These are phyloP conservation scores for Mythimna lalbum DNA, from an alignment of 2,888 invertebrate species.

Conservation along the genomic window DNA sequence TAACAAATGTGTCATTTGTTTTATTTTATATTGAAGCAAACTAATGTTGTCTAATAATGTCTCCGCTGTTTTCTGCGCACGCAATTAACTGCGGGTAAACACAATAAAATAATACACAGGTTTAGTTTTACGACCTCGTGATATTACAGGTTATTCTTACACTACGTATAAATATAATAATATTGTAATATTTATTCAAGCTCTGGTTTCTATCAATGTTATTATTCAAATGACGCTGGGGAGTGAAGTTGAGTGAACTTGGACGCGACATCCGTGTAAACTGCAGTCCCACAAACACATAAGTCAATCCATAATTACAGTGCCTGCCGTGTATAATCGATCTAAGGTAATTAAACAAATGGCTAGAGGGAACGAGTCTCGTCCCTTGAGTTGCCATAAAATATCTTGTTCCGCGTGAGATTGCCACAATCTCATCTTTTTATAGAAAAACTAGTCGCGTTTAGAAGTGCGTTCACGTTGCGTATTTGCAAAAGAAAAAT, in stretches of 20 bases:
- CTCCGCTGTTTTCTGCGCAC: not conserved
- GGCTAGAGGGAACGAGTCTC: slow-evolving; percentile 70
- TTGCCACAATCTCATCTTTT: slow-evolving; percentile 79
- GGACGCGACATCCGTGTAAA: slow-evolving; percentile 60
- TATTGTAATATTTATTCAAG: slow-evolving; percentile 47
- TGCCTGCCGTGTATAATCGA: slow-evolving; percentile 77
- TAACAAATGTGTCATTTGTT: slow-evolving; percentile 15
- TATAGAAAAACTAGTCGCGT: slow-evolving; percentile 77
- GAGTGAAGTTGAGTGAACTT: slow-evolving; percentile 63
- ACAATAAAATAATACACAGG: slow-evolving; percentile 35
- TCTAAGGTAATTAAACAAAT: slow-evolving; percentile 83
- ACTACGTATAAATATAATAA: slow-evolving; percentile 40
- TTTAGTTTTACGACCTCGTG: slow-evolving; percentile 28
- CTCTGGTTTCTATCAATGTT: slow-evolving; percentile 43
- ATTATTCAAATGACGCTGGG: slow-evolving; percentile 44
- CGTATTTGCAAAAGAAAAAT: slow-evolving; percentile 74
- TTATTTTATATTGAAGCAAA: slow-evolving; percentile 25
- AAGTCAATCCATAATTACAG: slow-evolving; percentile 70
- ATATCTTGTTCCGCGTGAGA: slow-evolving; percentile 83
- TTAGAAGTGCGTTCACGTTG: slow-evolving; percentile 77
- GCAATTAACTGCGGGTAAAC: slow-evolving; percentile 24
- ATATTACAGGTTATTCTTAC: slow-evolving; percentile 27
- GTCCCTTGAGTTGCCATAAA: slow-evolving; percentile 73
- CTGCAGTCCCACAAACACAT: slow-evolving; percentile 56
- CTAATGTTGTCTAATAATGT: slow-evolving; percentile 30